A percentile compares a stretch with the other conserved stretches of the same genome.
phyloP scores from a whole-genome alignment of 2,113 vertebrate species.

The Petroica traversi region DNA sequence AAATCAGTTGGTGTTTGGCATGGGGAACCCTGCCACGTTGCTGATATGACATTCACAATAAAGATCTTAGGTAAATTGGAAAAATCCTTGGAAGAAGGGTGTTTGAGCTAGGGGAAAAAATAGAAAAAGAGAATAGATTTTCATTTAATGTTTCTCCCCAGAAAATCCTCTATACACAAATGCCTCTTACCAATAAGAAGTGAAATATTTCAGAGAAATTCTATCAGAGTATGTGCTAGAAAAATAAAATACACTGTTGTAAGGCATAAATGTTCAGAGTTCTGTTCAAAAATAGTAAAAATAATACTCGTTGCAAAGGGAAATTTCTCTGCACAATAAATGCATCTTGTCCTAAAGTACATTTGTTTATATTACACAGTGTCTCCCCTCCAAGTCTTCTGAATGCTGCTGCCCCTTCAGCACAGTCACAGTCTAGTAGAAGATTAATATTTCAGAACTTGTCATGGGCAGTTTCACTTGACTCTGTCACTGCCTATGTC shows the following conservation, averaged over 20 bases:
- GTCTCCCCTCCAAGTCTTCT: not conserved
- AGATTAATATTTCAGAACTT: constrained; percentile 88
- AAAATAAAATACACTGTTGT: not conserved
- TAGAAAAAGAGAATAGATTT: not conserved
- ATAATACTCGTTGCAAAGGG: not conserved
- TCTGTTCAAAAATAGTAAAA: not conserved
- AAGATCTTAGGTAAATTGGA: not conserved
- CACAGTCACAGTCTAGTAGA: constrained; percentile 64
- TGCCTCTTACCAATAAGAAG: not conserved
- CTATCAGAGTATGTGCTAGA: not conserved
- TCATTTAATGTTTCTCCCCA: fast-evolving
- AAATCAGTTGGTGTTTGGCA: not conserved
- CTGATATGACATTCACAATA: not conserved
- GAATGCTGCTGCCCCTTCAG: not conserved
- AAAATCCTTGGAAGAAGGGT: not conserved
- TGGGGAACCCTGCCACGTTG: not conserved
- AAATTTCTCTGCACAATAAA: constrained; percentile 1
- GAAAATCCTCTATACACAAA: not conserved
- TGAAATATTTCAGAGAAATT: not conserved
- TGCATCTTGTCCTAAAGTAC: constrained; percentile 6
- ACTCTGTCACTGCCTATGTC: constrained; percentile 67
- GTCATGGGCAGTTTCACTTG: constrained; percentile 77
- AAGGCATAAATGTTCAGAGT: not conserved
- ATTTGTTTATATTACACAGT: constrained; percentile 30
- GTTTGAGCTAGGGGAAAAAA: not conserved